Conservation (phyloP, 2,113 vertebrate genomes). For the Centropus unirufus region DNA sequence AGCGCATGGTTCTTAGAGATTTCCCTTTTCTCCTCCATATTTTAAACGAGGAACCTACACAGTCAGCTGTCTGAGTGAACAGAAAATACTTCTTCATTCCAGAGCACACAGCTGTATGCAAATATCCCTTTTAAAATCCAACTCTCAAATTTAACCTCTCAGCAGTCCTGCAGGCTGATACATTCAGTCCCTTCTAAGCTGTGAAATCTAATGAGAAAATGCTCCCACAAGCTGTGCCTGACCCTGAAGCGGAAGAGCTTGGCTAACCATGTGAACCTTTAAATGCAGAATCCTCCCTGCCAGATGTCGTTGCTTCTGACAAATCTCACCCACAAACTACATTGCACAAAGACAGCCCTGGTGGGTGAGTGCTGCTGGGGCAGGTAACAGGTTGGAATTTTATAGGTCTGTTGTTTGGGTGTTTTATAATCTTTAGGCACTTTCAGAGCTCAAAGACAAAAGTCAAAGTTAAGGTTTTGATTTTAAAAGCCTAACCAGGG, state of each 20-base stretch:
- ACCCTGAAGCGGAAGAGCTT: background rate
- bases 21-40: background rate
- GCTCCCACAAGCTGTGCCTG: background rate
- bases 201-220: background rate
- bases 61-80: background rate
- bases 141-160: background rate
- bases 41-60: background rate
- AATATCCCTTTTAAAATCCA: background rate
- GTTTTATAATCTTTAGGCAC: background rate
- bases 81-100: background rate
- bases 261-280: background rate
- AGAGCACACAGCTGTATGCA: background rate
- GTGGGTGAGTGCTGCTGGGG: background rate
- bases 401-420: background rate
- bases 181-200: background rate
- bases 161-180: background rate
- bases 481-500: background rate
- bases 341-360: rapidly evolving
- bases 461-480: background rate
- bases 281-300: background rate
- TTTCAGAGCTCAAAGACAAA: background rate
- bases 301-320: background rate
- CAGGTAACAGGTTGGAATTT: background rate
- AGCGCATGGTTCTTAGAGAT: background rate
- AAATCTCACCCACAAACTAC: background rate